Percentiles rank a stretch among this genome's conserved stretches.
These are phyloP conservation scores for Archips crataeganus DNA, from an alignment of 2,888 invertebrate species.

Conservation along the genomic window DNA sequence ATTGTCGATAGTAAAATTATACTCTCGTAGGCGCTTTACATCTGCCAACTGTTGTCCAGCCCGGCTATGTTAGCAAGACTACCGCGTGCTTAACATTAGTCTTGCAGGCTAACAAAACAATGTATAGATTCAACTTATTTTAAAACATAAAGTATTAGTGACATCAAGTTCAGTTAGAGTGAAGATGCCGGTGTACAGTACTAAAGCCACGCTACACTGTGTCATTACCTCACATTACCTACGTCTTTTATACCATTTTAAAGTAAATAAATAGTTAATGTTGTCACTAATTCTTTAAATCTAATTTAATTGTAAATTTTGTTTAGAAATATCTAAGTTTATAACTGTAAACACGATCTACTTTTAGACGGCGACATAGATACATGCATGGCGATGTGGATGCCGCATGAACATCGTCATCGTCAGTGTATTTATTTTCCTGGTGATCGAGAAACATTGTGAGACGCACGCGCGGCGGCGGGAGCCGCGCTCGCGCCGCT, in stretches of 20 bases:
- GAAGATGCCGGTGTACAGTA: slow-evolving; percentile 60
- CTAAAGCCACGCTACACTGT: slow-evolving; percentile 69
- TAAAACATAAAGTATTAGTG: slow-evolving; percentile 10
- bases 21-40: neutral
- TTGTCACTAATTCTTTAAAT: slow-evolving; percentile 77
- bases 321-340: slow-evolving; percentile 74
- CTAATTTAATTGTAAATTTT: slow-evolving; percentile 74
- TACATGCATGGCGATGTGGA: slow-evolving; percentile 71
- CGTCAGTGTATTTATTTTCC: slow-evolving; percentile 78
- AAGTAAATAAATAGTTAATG: slow-evolving; percentile 72
- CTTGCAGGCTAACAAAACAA: slow-evolving; percentile 1
- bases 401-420: slow-evolving; percentile 68
- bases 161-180: slow-evolving; percentile 64
- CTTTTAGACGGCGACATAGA: slow-evolving; percentile 75
- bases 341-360: slow-evolving; percentile 70
- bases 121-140: neutral
- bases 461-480: slow-evolving; percentile 74
- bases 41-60: neutral
- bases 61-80: neutral
- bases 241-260: slow-evolving; percentile 73
- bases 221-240: slow-evolving; percentile 77
- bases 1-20: neutral
- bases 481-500: slow-evolving; percentile 61
- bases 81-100: neutral
- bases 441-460: slow-evolving; percentile 80